phyloP scores from a whole-genome alignment of 92 coral and sea anemone genomes.

The Palythoa grandis region DNA sequence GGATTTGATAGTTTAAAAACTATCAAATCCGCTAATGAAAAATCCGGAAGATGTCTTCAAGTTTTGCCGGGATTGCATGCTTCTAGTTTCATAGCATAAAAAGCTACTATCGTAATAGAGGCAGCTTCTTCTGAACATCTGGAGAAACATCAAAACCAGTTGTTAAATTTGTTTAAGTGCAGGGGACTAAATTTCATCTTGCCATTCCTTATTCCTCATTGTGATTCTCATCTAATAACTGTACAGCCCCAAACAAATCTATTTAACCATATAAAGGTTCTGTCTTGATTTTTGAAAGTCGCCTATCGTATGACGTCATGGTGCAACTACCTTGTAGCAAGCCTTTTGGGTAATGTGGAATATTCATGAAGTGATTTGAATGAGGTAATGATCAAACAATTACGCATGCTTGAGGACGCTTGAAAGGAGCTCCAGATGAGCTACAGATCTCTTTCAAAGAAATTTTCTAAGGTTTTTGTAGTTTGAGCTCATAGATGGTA shows the following conservation, averaged over 20 bases:
- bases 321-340: background rate
- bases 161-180: background rate
- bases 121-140: too few species aligned
- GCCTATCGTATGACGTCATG: constrained; percentile 10
- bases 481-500: background rate
- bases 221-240: background rate
- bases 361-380: constrained; percentile 16
- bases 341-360: background rate
- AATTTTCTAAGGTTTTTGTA: background rate
- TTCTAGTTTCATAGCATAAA: too few species aligned
- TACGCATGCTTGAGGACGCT: background rate
- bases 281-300: background rate
- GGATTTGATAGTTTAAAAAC: too few species aligned
- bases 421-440: background rate
- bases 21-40: too few species aligned
- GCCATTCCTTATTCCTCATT: background rate
- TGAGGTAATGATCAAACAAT: constrained; percentile 18
- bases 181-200: background rate
- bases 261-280: background rate
- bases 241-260: background rate
- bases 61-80: too few species aligned
- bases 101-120: too few species aligned
- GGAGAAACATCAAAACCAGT: too few species aligned
- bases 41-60: too few species aligned
- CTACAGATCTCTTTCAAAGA: background rate